Evolutionary conservation across 2,797 vertebrate species (phyloP).

Genomic region (Poeciliopsis presidionis): DNA sequence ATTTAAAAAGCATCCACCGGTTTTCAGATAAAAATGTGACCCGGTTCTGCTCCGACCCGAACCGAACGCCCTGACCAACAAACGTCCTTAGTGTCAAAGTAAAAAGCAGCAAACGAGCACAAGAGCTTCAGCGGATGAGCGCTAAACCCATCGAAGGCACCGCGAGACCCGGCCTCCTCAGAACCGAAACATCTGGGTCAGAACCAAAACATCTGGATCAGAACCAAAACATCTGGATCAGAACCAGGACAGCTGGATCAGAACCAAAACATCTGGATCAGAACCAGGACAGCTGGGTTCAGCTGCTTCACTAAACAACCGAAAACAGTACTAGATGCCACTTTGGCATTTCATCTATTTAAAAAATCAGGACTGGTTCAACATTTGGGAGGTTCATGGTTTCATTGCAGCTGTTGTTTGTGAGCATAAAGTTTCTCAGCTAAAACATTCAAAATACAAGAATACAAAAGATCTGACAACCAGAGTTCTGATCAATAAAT

Average conservation of each 20-base stretch:
- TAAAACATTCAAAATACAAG: background rate
- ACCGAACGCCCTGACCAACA: conserved; percentile 46
- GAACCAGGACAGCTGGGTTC: conserved; percentile 12
- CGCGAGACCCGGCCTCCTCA: conserved; percentile 44
- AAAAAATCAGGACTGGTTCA: conserved; percentile 10
- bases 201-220: conserved; percentile 2
- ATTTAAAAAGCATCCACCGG: conserved; percentile 32
- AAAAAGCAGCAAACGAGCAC: conserved; percentile 65
- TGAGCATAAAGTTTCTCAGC: background rate
- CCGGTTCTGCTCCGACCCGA: conserved; percentile 26
- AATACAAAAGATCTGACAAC: background rate
- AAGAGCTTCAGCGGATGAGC: conserved; percentile 68
- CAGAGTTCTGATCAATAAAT: background rate
- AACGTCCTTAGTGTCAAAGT: conserved; percentile 39
- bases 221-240: background rate
- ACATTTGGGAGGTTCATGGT: conserved; percentile 11
- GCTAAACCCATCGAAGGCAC: conserved; percentile 74
- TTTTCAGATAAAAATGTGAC: conserved; percentile 37
- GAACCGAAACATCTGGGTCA: conserved; percentile 7
- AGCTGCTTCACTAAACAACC: conserved; percentile 26
- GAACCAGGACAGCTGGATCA: background rate
- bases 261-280: background rate
- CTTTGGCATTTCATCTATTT: conserved; percentile 27
- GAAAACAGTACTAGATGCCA: conserved; percentile 21
- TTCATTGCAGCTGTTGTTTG: background rate